phyloP scores from a whole-genome alignment of 2,113 vertebrate genomes.

The Nestor notabilis region DNA sequence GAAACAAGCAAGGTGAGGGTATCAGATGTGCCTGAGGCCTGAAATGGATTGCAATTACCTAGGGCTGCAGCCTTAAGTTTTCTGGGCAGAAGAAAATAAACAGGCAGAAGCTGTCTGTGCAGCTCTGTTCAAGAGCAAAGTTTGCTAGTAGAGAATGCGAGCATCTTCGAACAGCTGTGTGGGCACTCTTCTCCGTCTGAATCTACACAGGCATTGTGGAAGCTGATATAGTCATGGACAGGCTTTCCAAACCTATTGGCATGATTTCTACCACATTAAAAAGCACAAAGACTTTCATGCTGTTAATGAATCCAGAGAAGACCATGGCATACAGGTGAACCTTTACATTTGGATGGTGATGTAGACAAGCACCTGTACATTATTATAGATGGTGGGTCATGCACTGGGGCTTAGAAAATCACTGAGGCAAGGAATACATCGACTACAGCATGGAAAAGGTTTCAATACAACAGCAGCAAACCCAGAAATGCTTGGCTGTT shows the following conservation, averaged over 20 bases:
- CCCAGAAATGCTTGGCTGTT: background rate
- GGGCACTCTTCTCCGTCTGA: background rate
- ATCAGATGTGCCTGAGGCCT: background rate
- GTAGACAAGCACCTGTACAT: background rate
- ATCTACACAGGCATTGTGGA: background rate
- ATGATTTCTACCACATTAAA: background rate
- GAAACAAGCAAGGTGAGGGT: background rate
- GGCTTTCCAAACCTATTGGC: background rate
- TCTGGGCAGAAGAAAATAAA: background rate
- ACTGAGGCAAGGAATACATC: background rate
- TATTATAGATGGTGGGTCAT: background rate
- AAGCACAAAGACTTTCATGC: background rate
- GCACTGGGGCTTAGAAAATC: background rate
- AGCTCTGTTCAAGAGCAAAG: background rate
- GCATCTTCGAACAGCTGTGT: background rate
- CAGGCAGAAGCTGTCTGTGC: background rate
- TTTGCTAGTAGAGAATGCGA: background rate
- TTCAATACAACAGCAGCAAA: background rate
- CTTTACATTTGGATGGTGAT: background rate
- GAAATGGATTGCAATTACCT: background rate
- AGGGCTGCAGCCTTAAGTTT: background rate
- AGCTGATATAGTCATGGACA: background rate
- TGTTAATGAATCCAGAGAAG: background rate
- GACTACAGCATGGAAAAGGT: background rate
- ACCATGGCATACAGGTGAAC: background rate